Base-by-base conservation (phyloP, 64 coral and sea anemone species). In the Platygyra sinensis region DNA sequence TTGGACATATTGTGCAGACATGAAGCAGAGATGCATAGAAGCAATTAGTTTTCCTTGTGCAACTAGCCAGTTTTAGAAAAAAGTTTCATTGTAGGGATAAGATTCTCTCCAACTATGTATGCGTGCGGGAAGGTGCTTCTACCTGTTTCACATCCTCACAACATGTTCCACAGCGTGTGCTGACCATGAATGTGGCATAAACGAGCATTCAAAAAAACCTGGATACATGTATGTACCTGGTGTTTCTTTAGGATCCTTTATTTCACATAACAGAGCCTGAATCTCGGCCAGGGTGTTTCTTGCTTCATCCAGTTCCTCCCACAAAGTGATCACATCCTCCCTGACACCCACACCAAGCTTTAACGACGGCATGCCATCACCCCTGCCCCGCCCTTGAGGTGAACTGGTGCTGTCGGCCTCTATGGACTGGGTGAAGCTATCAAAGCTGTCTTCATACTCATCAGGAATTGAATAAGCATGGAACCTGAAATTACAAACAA, bases 271-370 rank as follows among this genome's bases (percentile, higher is more conserved):
- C 52, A 99, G 79, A 30, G 94, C 97, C 87, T 99, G 94, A 30
- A 96, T 93, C 79, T 99, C 97, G 24, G 97, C 97, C 52, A 99
- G 38, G 0, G 87, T 86, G 30, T 95, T 95, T 42, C 94, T 91
- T 69, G 97, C 97, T 50, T 95, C 91, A 89, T 95, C 94, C 20
- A 99, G 81, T 46, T 99, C 97, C 24, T 99, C 90, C 94, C 97
- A 96, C 30, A 99, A 29, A 14, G 91, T 93, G 10, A 99, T 93
- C 19, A 99, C 97, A 89, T 99, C 97, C 46, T 95, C 94, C 24
- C 97, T 84, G n/a, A 95, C 94, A 0, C 97, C 97, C 32, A 99
- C 94, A 27, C 94, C 96, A 69, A 98, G 89, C 39, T 87, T 95
- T 16, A 96, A 54, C 4, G 96, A 94, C 0, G 96, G 96, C 96